Evolutionary conservation across 2,797 vertebrate genomes (phyloP).

Genomic region (Ptychadena robeensis): DNA sequence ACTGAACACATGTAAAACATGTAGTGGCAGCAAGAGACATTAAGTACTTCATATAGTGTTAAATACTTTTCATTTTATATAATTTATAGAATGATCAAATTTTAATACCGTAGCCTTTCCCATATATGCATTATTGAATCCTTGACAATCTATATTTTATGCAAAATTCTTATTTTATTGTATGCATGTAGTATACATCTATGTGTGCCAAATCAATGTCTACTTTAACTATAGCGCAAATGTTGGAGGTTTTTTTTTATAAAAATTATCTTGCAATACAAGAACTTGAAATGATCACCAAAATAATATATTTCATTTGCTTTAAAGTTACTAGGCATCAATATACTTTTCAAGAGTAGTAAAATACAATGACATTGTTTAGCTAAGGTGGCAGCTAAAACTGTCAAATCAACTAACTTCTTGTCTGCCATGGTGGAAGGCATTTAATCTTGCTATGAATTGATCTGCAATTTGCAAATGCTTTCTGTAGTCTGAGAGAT

Average conservation of each 20-base stretch:
- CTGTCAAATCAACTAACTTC: slow-evolving; percentile 73
- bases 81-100: no score
- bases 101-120: neutral
- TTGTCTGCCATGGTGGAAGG: slow-evolving; percentile 71
- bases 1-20: neutral
- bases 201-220: slow-evolving; percentile 14
- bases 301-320: slow-evolving; percentile 52
- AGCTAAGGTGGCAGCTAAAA: slow-evolving; percentile 33
- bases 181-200: slow-evolving; percentile 17
- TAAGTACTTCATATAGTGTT: no score
- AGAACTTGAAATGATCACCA: slow-evolving; percentile 47
- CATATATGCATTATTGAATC: neutral
- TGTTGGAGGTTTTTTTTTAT: neutral
- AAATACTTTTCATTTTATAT: no score
- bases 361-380: slow-evolving; percentile 54
- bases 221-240: neutral
- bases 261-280: slow-evolving; percentile 41
- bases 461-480: slow-evolving; percentile 78
- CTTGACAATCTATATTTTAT: neutral
- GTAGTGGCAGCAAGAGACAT: no score
- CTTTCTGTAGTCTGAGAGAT: slow-evolving; percentile 82
- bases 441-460: slow-evolving; percentile 69
- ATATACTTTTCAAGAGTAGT: slow-evolving; percentile 59
- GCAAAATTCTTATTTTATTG: neutral
- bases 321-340: slow-evolving; percentile 54